Evolutionary conservation across 2,797 vertebrate species (phyloP).

Genomic region (Tokudaia tokunoshimensis): DNA sequence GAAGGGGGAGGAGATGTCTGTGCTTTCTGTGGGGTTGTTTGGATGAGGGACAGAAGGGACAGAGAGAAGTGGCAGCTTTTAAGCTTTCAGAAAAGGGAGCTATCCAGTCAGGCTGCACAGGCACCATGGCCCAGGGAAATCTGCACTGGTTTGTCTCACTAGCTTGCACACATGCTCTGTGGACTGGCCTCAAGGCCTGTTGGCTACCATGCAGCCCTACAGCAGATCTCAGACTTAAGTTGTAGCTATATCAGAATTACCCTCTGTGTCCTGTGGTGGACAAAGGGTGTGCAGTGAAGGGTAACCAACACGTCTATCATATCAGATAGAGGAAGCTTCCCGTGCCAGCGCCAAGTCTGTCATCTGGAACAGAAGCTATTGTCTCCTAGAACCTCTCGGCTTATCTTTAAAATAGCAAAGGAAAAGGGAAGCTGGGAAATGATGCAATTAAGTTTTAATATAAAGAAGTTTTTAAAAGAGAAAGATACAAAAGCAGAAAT

Average conservation of each 20-base stretch:
- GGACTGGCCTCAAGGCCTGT: neutral
- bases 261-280: too few relatives aligned
- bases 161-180: accelerated
- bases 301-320: too few relatives aligned
- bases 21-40: neutral
- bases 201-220: accelerated
- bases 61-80: neutral
- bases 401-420: neutral
- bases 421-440: neutral
- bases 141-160: neutral
- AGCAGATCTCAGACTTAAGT: neutral
- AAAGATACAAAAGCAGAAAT: neutral
- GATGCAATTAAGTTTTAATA: neutral
- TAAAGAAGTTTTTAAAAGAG: neutral
- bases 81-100: neutral
- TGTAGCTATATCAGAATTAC: neutral
- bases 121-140: neutral
- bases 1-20: accelerated
- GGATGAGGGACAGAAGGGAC: neutral
- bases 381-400: neutral
- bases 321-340: neutral
- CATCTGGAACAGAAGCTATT: neutral
- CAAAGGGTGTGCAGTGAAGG: neutral
- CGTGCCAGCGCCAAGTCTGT: accelerated
- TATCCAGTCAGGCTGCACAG: accelerated